These are phyloP conservation scores for Tachuris rubrigastra DNA, from an alignment of 2,113 vertebrate species.

Conservation along the genomic window DNA sequence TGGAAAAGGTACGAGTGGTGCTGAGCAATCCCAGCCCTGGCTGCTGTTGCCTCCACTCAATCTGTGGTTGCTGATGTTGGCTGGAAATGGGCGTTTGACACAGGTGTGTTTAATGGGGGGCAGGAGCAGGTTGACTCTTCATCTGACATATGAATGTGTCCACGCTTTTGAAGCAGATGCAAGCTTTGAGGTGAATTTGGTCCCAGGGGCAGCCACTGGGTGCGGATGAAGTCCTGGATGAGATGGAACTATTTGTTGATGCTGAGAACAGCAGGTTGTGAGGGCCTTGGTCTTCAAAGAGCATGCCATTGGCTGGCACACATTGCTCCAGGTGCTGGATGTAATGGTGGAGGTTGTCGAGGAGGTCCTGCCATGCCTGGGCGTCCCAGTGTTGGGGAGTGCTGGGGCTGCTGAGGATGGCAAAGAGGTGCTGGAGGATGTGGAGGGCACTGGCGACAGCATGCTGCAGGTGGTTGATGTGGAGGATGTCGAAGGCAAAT, in stretches of 20 bases:
- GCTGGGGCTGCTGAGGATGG: not conserved
- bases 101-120: not conserved
- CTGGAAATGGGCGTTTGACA: not conserved
- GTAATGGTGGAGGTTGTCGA: not conserved
- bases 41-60: not conserved
- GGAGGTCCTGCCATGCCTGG: not conserved
- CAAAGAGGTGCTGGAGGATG: not conserved
- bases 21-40: not conserved
- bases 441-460: not conserved
- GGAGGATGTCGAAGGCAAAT: not conserved
- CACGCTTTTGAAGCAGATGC: not conserved
- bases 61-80: not conserved
- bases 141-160: not conserved
- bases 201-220: not conserved
- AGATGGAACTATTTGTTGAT: not conserved
- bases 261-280: not conserved
- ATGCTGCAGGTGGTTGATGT: not conserved
- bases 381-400: not conserved
- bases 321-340: not conserved
- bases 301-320: not conserved
- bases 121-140: not conserved
- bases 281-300: accelerated
- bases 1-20: not conserved
- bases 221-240: not conserved
- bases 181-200: not conserved